These are phyloP conservation scores for Centropus unirufus DNA, from an alignment of 2,113 vertebrate species.

Conservation along the genomic window DNA sequence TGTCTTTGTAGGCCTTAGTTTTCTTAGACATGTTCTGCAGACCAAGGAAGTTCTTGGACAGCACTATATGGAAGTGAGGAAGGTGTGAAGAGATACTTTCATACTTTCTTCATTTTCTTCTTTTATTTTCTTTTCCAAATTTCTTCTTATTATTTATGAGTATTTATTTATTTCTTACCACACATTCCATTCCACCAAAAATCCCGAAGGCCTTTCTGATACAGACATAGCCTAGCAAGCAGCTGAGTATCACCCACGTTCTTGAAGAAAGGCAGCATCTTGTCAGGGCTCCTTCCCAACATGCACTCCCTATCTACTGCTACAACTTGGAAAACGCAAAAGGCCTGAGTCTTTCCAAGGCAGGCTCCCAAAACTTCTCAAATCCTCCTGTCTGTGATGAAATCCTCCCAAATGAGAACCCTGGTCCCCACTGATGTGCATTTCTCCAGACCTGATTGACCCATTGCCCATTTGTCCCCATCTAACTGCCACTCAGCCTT, in stretches of 20 bases:
- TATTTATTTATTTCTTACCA: constrained; percentile 68
- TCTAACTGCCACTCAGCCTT: background rate
- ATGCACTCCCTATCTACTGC: background rate
- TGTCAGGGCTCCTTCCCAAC: background rate
- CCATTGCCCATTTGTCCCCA: background rate
- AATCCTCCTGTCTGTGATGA: background rate
- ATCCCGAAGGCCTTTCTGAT: background rate
- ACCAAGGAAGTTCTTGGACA: background rate
- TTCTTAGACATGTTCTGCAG: background rate
- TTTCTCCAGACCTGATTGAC: background rate
- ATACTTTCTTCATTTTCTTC: background rate
- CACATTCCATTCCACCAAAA: constrained; percentile 22
- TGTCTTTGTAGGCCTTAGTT: background rate
- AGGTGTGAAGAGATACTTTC: background rate
- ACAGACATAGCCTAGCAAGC: background rate
- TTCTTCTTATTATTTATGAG: constrained; percentile 60
- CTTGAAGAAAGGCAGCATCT: background rate
- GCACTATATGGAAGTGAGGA: background rate
- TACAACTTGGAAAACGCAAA: background rate
- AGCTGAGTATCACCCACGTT: background rate
- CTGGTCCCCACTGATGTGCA: background rate
- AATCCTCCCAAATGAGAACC: background rate
- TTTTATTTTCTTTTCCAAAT: background rate
- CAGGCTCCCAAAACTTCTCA: background rate
- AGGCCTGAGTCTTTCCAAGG: background rate